These are phyloP conservation scores for Exephanes ischioxanthus DNA, from an alignment of 2,888 invertebrate species.

Conservation along the genomic window DNA sequence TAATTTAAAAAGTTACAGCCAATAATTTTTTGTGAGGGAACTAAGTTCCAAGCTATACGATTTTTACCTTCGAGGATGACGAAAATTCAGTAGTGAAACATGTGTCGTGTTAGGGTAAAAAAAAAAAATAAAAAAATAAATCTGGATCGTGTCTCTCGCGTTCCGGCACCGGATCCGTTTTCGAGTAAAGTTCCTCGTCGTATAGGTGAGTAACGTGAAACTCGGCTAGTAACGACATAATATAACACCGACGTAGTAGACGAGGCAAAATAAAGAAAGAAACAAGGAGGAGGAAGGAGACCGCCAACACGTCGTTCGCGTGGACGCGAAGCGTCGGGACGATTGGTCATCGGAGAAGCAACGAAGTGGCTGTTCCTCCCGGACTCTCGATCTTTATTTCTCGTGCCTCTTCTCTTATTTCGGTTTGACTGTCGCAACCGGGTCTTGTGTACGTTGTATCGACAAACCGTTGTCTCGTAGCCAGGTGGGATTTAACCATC, in stretches of 20 bases:
- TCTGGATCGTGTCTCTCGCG: conserved; percentile 47
- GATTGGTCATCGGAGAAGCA: conserved; percentile 78
- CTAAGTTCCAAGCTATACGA: background rate
- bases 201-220: conserved; percentile 62
- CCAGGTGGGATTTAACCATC: background rate
- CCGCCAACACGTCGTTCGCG: conserved; percentile 32
- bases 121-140: conserved; percentile 16
- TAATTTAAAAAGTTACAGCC: background rate
- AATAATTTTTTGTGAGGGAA: background rate
- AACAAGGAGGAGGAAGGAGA: conserved; percentile 5
- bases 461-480: background rate
- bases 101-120: conserved; percentile 45
- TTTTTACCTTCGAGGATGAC: conserved; percentile 42
- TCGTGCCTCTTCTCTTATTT: conserved; percentile 29
- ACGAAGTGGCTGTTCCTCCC: conserved; percentile 69
- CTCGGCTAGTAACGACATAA: conserved; percentile 18
- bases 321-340: conserved; percentile 70
- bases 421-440: conserved; percentile 39
- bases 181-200: conserved; percentile 54
- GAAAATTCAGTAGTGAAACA: conserved; percentile 58
- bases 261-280: conserved; percentile 24
- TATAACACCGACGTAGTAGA: conserved; percentile 13
- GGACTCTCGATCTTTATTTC: conserved; percentile 54
- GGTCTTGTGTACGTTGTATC: conserved; percentile 7
- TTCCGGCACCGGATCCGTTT: conserved; percentile 64